Percentiles rank a stretch among this genome's conserved stretches.
Conservation (phyloP, 2,888 invertebrate genomes). For the Phyto melanocephala region DNA sequence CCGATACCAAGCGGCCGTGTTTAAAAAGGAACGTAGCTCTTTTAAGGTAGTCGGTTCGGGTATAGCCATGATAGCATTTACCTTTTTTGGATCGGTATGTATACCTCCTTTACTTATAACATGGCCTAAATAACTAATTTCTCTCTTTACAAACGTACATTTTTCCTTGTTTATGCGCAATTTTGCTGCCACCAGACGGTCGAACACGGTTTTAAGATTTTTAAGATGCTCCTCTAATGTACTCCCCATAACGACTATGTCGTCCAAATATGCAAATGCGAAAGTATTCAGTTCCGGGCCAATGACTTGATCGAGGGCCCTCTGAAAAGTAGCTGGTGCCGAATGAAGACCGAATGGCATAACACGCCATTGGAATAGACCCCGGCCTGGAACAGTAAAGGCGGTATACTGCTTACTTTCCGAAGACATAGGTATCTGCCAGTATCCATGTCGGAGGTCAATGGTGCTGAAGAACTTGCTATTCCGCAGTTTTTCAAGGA, state of each 20-base stretch:
- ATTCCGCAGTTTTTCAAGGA: not conserved
- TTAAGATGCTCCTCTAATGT: too few species aligned
- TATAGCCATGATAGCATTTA: too few species aligned
- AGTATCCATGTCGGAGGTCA: too few species aligned
- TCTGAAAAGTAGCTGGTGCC: too few species aligned
- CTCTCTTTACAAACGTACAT: constrained; percentile 33
- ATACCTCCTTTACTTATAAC: constrained; percentile 34
- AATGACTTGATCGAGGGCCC: too few species aligned
- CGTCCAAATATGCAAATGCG: constrained; percentile 25
- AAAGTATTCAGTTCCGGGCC: constrained; percentile 18
- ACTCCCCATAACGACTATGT: constrained; percentile 17
- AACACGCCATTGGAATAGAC: too few species aligned
- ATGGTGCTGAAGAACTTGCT: constrained; percentile 1
- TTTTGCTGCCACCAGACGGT: constrained; percentile 1
- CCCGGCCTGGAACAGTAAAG: too few species aligned
- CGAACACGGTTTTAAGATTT: too few species aligned
- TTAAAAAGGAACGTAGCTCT: not conserved
- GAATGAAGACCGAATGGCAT: too few species aligned
- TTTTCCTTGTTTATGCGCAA: constrained; percentile 1
- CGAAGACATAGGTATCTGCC: too few species aligned
- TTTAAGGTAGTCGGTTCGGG: not conserved
- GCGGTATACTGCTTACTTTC: too few species aligned
- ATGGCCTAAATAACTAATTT: constrained; percentile 45
- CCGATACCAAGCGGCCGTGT: too few species aligned
- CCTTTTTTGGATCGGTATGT: constrained; percentile 9